phyloP scores from a whole-genome alignment of 2,797 vertebrate genomes.

The Sebastes steindachneri region DNA sequence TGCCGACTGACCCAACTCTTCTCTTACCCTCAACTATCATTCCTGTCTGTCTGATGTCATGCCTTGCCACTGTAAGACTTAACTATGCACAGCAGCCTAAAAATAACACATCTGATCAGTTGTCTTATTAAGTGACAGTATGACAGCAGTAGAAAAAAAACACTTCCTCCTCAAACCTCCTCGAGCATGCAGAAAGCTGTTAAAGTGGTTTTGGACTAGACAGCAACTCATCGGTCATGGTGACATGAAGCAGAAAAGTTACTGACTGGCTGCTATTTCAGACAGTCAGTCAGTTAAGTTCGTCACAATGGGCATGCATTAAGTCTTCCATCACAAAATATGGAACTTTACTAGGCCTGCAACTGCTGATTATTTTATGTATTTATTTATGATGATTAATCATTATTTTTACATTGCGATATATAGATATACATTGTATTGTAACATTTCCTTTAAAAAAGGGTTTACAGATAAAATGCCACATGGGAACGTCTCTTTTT shows the following conservation, averaged over 20 bases:
- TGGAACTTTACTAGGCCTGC: not conserved
- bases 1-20: not conserved
- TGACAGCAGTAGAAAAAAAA: not conserved
- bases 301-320: not conserved
- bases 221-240: not conserved
- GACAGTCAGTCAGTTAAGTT: not conserved
- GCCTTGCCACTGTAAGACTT: not conserved
- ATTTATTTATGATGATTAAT: not conserved
- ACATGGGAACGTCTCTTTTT: not conserved
- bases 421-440: not conserved
- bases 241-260: not conserved
- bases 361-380: not conserved
- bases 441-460: not conserved
- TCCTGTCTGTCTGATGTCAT: not conserved
- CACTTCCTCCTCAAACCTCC: not conserved
- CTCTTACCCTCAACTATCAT: not conserved
- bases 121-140: not conserved
- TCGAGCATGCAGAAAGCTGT: not conserved
- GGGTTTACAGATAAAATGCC: not conserved
- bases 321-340: not conserved
- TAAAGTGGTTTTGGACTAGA: not conserved
- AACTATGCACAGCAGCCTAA: not conserved
- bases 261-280: not conserved
- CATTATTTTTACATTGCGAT: not conserved
- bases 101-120: not conserved